A percentile compares a stretch with the other conserved stretches of the same genome.
Conservation (phyloP, 1,140 invertebrate species). For the Neodiprion fabricii region DNA sequence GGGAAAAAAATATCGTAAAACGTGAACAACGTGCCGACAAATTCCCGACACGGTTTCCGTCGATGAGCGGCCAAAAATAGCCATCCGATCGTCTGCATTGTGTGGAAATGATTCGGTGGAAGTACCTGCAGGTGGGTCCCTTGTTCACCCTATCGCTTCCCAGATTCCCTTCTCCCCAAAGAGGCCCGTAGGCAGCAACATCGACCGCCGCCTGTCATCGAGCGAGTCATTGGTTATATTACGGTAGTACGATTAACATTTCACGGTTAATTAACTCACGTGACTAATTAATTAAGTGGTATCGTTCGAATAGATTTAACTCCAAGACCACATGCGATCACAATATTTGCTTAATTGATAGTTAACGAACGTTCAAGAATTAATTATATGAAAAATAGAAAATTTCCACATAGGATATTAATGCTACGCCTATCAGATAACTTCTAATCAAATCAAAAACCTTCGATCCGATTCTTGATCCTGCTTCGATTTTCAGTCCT, state of each 20-base stretch:
- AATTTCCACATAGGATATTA: neutral
- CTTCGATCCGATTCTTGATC: neutral
- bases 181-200: neutral
- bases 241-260: neutral
- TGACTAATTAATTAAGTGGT: conserved; percentile 6
- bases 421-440: neutral
- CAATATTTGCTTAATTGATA: neutral
- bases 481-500: neutral
- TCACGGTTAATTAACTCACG: conserved; percentile 5
- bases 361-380: neutral
- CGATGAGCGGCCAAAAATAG: neutral
- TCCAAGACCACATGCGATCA: neutral
- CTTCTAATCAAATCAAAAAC: neutral
- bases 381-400: neutral
- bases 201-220: neutral
- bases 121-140: neutral
- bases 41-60: neutral
- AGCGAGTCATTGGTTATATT: neutral
- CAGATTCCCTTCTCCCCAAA: neutral
- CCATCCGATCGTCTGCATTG: neutral
- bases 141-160: neutral
- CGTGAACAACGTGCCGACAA: neutral
- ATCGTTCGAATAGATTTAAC: neutral
- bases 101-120: conserved; percentile 7
- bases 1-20: neutral